Conservation (phyloP, 2,888 invertebrate genomes). For the Drosophila paranaensis region DNA sequence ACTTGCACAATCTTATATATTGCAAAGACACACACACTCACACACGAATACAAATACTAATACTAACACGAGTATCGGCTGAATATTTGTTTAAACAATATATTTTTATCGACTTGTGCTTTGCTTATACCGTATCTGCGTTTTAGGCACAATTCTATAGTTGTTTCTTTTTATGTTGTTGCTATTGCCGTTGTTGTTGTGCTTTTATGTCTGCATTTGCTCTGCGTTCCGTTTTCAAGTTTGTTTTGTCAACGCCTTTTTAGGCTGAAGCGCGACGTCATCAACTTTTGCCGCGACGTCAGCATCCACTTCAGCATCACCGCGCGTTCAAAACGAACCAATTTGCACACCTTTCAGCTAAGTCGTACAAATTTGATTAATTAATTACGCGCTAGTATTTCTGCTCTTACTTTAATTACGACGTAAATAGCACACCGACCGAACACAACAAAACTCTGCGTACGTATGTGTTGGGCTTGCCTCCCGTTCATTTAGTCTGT, state of each 20-base stretch:
- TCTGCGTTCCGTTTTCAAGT: slow-evolving; percentile 57
- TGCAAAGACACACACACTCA: slow-evolving; percentile 22
- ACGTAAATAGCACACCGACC: slow-evolving; percentile 59
- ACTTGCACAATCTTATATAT: slow-evolving; percentile 35
- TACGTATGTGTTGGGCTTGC: slow-evolving; percentile 23
- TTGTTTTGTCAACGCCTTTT: slow-evolving; percentile 71
- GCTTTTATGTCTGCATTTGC: slow-evolving; percentile 24
- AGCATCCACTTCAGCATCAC: slow-evolving; percentile 32
- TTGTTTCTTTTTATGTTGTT: slow-evolving; percentile 6
- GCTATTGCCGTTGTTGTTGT: slow-evolving; percentile 10
- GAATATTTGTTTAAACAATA: slow-evolving; percentile 43
- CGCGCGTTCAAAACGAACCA: slow-evolving; percentile 12
- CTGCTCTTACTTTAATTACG: slow-evolving; percentile 53
- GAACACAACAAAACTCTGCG: slow-evolving; percentile 44
- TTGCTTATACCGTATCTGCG: slow-evolving; percentile 20
- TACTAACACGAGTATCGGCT: slow-evolving; percentile 23
- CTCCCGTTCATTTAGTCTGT: slow-evolving; percentile 16
- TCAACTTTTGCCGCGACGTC: slow-evolving; percentile 44
- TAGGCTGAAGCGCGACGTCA: slow-evolving; percentile 52
- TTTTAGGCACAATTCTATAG: slow-evolving; percentile 13
- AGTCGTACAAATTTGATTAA: slow-evolving; percentile 40
- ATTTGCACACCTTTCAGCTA: slow-evolving; percentile 23
- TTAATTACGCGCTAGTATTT: slow-evolving; percentile 53
- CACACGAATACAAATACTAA: slow-evolving; percentile 7
- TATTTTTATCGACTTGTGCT: slow-evolving; percentile 18